Percentiles rank a stretch among this genome's conserved stretches.
Evolutionary conservation across 2,888 invertebrate genomes (phyloP).

Genomic region (Clostera curtula): DNA sequence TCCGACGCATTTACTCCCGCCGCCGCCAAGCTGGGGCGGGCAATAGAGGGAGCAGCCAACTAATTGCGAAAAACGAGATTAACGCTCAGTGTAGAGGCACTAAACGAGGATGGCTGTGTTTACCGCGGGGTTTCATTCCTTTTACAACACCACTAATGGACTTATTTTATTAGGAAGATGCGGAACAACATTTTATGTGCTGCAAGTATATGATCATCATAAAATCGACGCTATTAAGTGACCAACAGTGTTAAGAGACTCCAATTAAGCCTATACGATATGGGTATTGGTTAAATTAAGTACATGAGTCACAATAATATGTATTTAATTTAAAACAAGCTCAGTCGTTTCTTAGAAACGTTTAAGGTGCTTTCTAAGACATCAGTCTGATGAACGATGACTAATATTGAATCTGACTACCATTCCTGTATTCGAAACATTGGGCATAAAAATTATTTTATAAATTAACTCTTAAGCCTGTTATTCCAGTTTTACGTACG

Average conservation of each 20-base stretch:
- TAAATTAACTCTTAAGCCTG: no score
- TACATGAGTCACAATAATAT: no score
- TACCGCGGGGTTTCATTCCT: conserved; percentile 50
- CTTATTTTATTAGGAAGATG: conserved; percentile 56
- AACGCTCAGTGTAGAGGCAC: conserved; percentile 58
- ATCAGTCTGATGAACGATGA: no score
- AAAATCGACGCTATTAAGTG: conserved; percentile 39
- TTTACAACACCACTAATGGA: conserved; percentile 60
- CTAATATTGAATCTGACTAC: no score
- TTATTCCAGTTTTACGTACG: no score
- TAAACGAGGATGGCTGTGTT: conserved; percentile 56
- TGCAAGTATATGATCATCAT: conserved; percentile 52
- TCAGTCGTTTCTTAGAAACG: no score
- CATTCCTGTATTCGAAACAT: no score
- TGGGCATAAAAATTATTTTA: no score
- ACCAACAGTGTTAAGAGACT: conserved; percentile 13
- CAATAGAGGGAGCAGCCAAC: conserved; percentile 54
- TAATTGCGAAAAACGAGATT: conserved; percentile 70
- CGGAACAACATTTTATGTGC: conserved; percentile 52
- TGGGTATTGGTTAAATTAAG: conserved; percentile 6
- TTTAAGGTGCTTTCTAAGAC: no score
- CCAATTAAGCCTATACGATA: conserved; percentile 8
- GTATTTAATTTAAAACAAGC: no score
- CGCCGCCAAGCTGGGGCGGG: no score
- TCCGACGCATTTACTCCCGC: conserved; percentile 45